phyloP scores from a whole-genome alignment of 37 sponge, comb jelly and placozoan genomes.

The Mnemiopsis leidyi region DNA sequence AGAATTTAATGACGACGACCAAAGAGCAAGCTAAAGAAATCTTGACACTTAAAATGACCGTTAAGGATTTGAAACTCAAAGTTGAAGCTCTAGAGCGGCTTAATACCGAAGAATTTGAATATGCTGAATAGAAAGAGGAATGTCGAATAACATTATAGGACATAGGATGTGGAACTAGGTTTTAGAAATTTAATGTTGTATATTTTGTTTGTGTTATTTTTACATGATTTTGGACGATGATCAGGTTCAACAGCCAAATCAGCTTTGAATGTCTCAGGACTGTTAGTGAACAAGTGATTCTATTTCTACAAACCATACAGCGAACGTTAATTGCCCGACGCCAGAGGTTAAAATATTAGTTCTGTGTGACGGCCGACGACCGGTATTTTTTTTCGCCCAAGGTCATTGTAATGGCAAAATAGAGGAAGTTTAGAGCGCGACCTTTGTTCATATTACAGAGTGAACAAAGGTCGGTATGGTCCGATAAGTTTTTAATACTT shows the following conservation, averaged over 20 bases:
- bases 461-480: no score
- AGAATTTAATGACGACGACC: neutral
- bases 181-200: neutral
- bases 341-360: no score
- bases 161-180: neutral
- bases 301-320: no score
- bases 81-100: constrained; percentile 1
- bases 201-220: neutral
- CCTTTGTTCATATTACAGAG: no score
- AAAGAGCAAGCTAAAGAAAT: constrained; percentile 43
- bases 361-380: no score
- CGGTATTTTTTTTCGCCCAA: no score
- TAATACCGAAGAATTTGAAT: neutral
- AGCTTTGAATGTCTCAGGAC: no score
- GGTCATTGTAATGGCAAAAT: no score
- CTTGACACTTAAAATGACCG: constrained; percentile 31
- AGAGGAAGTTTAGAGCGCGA: no score
- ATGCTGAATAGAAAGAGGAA: neutral
- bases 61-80: constrained; percentile 54
- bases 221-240: neutral
- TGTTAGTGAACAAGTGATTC: no score
- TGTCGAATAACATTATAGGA: neutral
- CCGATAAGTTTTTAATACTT: no score
- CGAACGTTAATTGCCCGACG: no score
- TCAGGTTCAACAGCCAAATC: neutral